These are phyloP conservation scores for Fulica atra DNA, from an alignment of 2,113 vertebrate genomes.

Conservation along the genomic window DNA sequence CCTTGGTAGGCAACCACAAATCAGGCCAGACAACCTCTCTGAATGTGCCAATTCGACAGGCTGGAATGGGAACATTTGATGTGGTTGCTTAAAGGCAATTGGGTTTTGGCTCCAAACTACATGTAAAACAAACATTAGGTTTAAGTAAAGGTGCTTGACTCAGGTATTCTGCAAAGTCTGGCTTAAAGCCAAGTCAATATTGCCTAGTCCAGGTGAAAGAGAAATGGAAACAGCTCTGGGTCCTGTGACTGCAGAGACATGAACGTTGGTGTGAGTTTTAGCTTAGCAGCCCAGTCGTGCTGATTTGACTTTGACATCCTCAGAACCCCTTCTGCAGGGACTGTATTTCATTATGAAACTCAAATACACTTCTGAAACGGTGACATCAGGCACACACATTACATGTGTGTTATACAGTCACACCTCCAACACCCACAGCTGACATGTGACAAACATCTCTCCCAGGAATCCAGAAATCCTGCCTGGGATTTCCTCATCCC, in stretches of 20 bases:
- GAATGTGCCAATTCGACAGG: not conserved
- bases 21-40: not conserved
- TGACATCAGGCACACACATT: not conserved
- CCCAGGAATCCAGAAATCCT: not conserved
- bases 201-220: not conserved
- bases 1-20: not conserved
- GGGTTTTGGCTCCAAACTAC: not conserved
- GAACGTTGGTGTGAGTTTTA: not conserved
- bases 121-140: not conserved
- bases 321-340: not conserved
- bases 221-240: not conserved
- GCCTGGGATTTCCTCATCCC: not conserved
- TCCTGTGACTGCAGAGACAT: not conserved
- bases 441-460: not conserved
- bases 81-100: slow-evolving; percentile 12
- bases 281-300: not conserved
- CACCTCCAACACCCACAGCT: not conserved
- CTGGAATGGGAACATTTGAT: not conserved
- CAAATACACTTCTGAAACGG: not conserved
- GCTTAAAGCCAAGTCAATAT: not conserved
- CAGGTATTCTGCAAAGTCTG: not conserved
- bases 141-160: not conserved
- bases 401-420: not conserved
- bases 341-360: not conserved
- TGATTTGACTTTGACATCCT: not conserved